Evolutionary conservation across 2,888 invertebrate species (phyloP).

Genomic region (Melieria omissa): DNA sequence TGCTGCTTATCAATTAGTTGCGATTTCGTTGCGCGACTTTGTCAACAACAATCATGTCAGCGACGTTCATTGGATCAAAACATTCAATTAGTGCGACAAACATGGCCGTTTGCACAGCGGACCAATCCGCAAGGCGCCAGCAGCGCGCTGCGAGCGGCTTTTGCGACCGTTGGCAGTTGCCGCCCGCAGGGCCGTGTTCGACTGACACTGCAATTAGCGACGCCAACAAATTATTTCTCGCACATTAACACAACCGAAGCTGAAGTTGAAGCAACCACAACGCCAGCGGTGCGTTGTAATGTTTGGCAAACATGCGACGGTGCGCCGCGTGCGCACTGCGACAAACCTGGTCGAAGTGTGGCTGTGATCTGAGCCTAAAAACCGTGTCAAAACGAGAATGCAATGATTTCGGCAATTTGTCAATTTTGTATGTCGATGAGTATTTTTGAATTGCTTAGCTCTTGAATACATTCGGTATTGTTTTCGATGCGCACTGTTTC

Average conservation of each 20-base stretch:
- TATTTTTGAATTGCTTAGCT: too few species aligned
- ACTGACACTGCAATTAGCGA: conserved; percentile 48
- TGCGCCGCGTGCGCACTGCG: background rate
- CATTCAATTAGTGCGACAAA: conserved; percentile 24
- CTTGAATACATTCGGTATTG: too few species aligned
- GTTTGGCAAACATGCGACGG: conserved; percentile 43
- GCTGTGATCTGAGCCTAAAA: too few species aligned
- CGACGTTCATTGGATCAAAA: background rate
- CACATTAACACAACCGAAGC: conserved; percentile 44
- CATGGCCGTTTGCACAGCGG: background rate
- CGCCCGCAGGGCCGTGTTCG: conserved; percentile 6
- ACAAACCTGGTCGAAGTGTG: background rate
- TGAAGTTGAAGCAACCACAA: conserved; percentile 7
- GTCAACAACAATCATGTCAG: conserved; percentile 14
- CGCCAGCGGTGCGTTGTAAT: conserved; percentile 24
- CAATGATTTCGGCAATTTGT: too few species aligned
- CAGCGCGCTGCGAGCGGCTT: background rate
- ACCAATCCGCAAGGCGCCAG: background rate
- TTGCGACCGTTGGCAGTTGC: background rate
- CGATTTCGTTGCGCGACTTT: conserved; percentile 8
- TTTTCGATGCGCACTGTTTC: too few species aligned
- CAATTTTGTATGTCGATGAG: too few species aligned
- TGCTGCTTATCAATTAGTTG: conserved; percentile 17
- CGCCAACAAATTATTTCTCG: conserved; percentile 47
- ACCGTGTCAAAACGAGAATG: too few species aligned